Conservation (phyloP, 2,888 invertebrate genomes). For the Anorthoa munda region DNA sequence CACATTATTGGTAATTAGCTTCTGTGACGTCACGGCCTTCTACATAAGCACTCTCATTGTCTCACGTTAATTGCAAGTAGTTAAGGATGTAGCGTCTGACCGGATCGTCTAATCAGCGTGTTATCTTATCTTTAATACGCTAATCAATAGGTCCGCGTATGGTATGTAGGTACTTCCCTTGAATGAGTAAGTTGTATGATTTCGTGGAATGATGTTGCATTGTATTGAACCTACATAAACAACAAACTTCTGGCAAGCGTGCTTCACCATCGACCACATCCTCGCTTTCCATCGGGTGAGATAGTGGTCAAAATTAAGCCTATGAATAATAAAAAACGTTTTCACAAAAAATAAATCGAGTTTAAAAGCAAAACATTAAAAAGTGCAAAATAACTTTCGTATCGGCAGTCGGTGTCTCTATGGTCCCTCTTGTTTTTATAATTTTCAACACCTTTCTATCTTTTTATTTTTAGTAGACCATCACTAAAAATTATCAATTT, state of each 20-base stretch:
- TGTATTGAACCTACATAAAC: neutral
- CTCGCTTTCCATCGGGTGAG: too few relatives aligned
- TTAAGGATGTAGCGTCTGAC: slow-evolving; percentile 22
- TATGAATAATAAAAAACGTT: too few relatives aligned
- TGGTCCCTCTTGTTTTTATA: too few relatives aligned
- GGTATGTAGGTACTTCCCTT: slow-evolving; percentile 9
- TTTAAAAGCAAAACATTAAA: too few relatives aligned
- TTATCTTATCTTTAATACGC: slow-evolving; percentile 42
- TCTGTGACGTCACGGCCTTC: slow-evolving; percentile 35
- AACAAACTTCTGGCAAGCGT: neutral
- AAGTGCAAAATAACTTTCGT: too few relatives aligned
- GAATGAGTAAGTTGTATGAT: slow-evolving; percentile 3
- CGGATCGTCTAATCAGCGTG: slow-evolving; percentile 18
- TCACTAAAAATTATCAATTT: too few relatives aligned
- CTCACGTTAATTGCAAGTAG: slow-evolving; percentile 27
- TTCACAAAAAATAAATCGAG: too few relatives aligned
- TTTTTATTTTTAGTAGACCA: too few relatives aligned
- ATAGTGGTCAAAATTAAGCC: too few relatives aligned
- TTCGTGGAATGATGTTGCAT: slow-evolving; percentile 9
- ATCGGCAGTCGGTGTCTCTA: too few relatives aligned
- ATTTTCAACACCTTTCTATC: too few relatives aligned
- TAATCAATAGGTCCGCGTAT: slow-evolving; percentile 21
- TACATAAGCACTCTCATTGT: slow-evolving; percentile 23
- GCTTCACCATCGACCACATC: too few relatives aligned
- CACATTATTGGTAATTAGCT: slow-evolving; percentile 18